Base-by-base conservation (phyloP, 2,113 vertebrate genomes). In the Eulemur rufifrons region DNA sequence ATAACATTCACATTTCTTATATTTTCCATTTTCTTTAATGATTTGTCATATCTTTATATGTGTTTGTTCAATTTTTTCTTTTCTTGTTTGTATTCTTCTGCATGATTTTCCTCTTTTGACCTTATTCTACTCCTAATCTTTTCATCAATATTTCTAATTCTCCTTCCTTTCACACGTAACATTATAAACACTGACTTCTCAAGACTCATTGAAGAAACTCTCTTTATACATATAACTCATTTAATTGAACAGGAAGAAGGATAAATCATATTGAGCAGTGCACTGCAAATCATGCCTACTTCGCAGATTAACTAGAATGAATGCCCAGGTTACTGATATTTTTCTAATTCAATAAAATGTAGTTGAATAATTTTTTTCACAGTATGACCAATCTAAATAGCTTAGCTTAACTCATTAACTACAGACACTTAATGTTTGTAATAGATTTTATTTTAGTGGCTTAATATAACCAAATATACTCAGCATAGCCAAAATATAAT, bases 131-230 rank as follows among this genome's bases (percentile, higher is more conserved):
- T 34, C 42, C 17, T 69, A 10, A 69, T 74, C 0, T 66, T 85
- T 94, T 64, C 50, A 84, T 64, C 29, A 59, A 42, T 86, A 84
- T 90, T 84, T 94, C 50, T 68, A 87, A 94, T 78, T 88, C n/a
- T 63, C 39, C 1, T 94, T 68, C n/a, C 11, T 90, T 87, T 50
- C 34, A 92, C 25, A 84, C 4, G 61, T 76, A 2, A 68, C 32
- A 74, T 61, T 92, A 47, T 8, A 83, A 84, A 74, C 39, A 90
- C 14, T 74, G 27, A 83, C 21, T 74, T 96, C 52, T 92, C 45
- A 83, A 86, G 20, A 52, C 6, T 68, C 39, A 73, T 18, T 54
- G 52, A 64, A n/a, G 1, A 90, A 96, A 37, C 0, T 0, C 2
- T 66, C 25, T 66, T 52, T 92, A 77, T 29, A 50, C 39, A 54